These are phyloP conservation scores for Tyria jacobaeae DNA, from an alignment of 2,888 invertebrate genomes.

Conservation along the genomic window DNA sequence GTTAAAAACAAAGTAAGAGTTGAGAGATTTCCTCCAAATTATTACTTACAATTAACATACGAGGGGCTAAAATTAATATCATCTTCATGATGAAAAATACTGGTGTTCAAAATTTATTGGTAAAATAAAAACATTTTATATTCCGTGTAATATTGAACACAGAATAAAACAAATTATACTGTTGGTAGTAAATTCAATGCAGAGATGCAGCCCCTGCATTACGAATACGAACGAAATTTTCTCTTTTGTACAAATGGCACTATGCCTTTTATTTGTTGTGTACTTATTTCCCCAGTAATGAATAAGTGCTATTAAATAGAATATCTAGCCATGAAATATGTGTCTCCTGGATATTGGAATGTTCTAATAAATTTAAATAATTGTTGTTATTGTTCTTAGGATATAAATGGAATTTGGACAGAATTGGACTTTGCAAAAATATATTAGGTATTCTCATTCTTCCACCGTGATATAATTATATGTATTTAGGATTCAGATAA, in stretches of 20 bases:
- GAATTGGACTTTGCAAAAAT: no score
- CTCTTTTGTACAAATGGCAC: constrained; percentile 46
- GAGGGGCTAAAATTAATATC: not conserved
- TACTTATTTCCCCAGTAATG: constrained; percentile 47
- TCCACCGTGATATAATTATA: no score
- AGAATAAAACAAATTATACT: constrained; percentile 32
- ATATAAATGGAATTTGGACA: not conserved
- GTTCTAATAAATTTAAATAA: constrained; percentile 9
- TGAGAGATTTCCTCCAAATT: no score
- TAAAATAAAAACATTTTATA: constrained; percentile 12
- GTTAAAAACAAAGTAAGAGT: no score
- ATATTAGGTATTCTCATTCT: no score
- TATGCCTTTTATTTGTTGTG: constrained; percentile 51
- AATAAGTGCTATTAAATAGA: constrained; percentile 52
- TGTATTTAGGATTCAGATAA: not conserved
- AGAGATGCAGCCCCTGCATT: constrained; percentile 23
- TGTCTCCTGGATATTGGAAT: constrained; percentile 2
- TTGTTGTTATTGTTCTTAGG: not conserved
- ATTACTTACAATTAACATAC: no score
- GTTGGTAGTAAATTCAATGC: constrained; percentile 38
- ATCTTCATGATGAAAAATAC: not conserved
- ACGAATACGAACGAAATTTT: constrained; percentile 46
- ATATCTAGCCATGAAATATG: constrained; percentile 31
- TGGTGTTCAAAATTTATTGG: not conserved
- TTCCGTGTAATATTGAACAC: constrained; percentile 16